Base-by-base conservation (phyloP, 2,113 vertebrate genomes). In the Scortum barcoo region DNA sequence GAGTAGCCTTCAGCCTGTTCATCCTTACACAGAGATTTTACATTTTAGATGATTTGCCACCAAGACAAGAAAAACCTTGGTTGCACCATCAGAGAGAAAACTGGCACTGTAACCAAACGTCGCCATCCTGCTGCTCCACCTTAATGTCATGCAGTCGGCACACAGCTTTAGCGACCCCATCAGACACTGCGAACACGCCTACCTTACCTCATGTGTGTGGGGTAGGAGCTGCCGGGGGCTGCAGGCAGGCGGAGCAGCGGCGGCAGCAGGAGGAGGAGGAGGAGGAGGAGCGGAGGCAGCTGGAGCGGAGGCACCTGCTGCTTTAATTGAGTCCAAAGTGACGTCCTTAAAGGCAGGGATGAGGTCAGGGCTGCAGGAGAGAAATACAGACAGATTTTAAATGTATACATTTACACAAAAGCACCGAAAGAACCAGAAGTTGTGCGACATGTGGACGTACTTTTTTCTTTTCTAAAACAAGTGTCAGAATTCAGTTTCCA, bases 161-260 rank as follows among this genome's bases (percentile, higher is more conserved):
- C 26, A 66, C 28, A 28, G n/a, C n/a, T n/a, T n/a, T n/a, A n/a
- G 38, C 22, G 14, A 72, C 24, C 19, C n/a, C 0, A 4, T 36
- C 38, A 65, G n/a, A n/a, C n/a, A n/a, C n/a, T n/a, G n/a, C n/a
- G n/a, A 63, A 40, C 40, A 71, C 26, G 14, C 86, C 86, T 90
- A 98, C 98, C 96, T 99, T n/a, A n/a, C n/a, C n/a, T 98, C 96
- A 99, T 92, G 83, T 99, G 98, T 57, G 96, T 44, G 33, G 98
- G 98, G 28, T 97, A 99, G 7, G 98, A 97, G 91, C 98, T 99
- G 76, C 98, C 98, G 3, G 97, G 98, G 53, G 96, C 95, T 76
- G 97, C 95, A 40, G 93, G 97, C 95, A 40, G 93, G 86, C 12
- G 93, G 63, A 12, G 92, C 38, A 19, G 94, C 50, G 19, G 93